Conservation (phyloP, 1,140 invertebrate genomes). For the Ditylenchus dipsaci region DNA sequence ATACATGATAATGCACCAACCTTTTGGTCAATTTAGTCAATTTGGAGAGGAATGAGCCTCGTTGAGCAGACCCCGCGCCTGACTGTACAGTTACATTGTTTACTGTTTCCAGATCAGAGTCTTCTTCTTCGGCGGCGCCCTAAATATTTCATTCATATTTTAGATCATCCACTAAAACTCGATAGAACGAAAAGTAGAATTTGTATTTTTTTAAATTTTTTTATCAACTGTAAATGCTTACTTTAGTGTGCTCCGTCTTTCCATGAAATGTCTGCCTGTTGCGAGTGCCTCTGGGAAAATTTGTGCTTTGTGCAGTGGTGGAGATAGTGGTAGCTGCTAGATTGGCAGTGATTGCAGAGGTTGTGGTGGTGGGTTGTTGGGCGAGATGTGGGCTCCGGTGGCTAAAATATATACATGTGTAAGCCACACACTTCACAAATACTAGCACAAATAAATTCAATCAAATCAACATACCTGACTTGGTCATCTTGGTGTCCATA, state of each 20-base stretch:
- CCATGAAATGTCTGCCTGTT: constrained; percentile 58
- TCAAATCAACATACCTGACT: constrained; percentile 21
- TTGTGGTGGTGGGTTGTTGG: constrained; percentile 11
- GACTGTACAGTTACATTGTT: constrained; percentile 14
- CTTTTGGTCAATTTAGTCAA: constrained; percentile 55
- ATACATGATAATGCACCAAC: constrained; percentile 21
- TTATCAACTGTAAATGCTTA: constrained; percentile 11
- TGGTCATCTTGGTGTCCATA: constrained; percentile 45
- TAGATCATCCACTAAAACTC: too few relatives aligned
- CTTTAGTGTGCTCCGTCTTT: constrained; percentile 56
- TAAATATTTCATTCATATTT: constrained; percentile 12
- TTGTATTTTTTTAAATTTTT: too few relatives aligned
- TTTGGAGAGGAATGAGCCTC: constrained; percentile 54
- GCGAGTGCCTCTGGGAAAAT: constrained; percentile 52
- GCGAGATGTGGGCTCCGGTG: constrained; percentile 37
- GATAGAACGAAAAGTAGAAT: too few relatives aligned
- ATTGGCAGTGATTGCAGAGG: constrained; percentile 18
- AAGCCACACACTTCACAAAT: too few relatives aligned
- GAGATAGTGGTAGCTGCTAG: constrained; percentile 10
- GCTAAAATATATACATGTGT: constrained; percentile 9
- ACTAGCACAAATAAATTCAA: too few relatives aligned
- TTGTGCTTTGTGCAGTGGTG: constrained; percentile 16
- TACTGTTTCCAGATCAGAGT: constrained; percentile 40
- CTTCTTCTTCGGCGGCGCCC: constrained; percentile 41
- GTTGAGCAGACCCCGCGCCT: constrained; percentile 20